Evolutionary conservation across 2,888 invertebrate genomes (phyloP).

Genomic region (Thymelicus sylvestris): DNA sequence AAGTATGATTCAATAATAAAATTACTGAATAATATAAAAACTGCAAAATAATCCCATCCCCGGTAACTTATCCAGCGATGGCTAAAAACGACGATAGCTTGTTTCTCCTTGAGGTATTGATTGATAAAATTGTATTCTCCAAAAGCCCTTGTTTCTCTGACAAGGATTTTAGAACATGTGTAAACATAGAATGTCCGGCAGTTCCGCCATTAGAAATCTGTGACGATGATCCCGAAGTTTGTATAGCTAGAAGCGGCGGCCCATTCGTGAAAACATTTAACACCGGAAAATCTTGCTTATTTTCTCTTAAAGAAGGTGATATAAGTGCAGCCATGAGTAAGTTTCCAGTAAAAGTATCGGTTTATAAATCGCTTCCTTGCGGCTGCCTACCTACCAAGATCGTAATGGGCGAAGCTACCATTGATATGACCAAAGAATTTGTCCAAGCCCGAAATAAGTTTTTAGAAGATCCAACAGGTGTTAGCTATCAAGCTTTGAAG

Average conservation of each 20-base stretch:
- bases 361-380: constrained; percentile 86
- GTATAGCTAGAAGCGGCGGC: constrained; percentile 65
- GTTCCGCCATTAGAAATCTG: constrained; percentile 86
- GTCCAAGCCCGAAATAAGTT: constrained; percentile 81
- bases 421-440: constrained; percentile 86
- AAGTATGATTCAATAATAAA: constrained; percentile 43
- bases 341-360: constrained; percentile 84
- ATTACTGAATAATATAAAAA: constrained; percentile 44
- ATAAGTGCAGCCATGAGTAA: constrained; percentile 79
- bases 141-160: constrained; percentile 76
- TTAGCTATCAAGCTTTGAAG: constrained; percentile 85
- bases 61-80: constrained; percentile 55
- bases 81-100: constrained; percentile 82
- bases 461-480: constrained; percentile 72
- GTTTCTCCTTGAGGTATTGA: constrained; percentile 87
- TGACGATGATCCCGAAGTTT: constrained; percentile 83
- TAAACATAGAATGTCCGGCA: constrained; percentile 84
- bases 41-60: constrained; percentile 66
- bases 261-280: constrained; percentile 80
- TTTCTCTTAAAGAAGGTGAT: constrained; percentile 84
- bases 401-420: constrained; percentile 82
- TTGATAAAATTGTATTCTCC: constrained; percentile 78
- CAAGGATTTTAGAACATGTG: constrained; percentile 83
- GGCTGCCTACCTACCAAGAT: constrained; percentile 87
- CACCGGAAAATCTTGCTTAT: constrained; percentile 88